Base-by-base conservation (phyloP, 30 jellyfish, hydroid and myxozoan genomes). In the Mastigias papua region DNA sequence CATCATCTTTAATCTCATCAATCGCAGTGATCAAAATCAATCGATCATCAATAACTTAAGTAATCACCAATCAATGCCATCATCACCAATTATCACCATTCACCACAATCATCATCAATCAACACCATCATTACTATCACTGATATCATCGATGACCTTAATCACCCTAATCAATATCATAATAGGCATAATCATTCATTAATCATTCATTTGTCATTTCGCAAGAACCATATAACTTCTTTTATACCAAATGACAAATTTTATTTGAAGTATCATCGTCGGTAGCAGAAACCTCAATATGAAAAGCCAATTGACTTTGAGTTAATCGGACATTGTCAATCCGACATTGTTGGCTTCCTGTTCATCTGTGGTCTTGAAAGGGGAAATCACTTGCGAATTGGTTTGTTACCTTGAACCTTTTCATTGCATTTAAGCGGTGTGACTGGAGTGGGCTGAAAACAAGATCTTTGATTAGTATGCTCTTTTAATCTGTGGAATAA, bases 101-200 rank as follows among this genome's bases (percentile, higher is more conserved):
- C 70, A 58, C 21, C 70, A 58, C 21, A 23, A 58, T 58, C 26
- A 58, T 58, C 70, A 58, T 58, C 70, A 58, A n/a, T 58, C 70
- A 58, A 8, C 70, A 58, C 4, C 26, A 58, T n/a, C 70, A 58
- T 58, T 28, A 58, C 21, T 28, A 58, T 58, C 70, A 58, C 21
- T n/a, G 21, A 8, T 28, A 58, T 58, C 70, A 58, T 58, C 70
- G 21, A 58, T 58, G 28, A 58, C 26, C 70, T 8, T 58, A 9
- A 58, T 58, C 70, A 58, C 29, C 26, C 11, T 58, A 23, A 58
- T 58, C 70, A 58, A 8, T 28, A 58, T 58, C 26, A 58, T 58
- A 23, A 58, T 58, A 23, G 21, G 26, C 70, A 58, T 58, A 9
- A 58, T 46, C 60, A 46, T 46, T n/a, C n/a, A n/a, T n/a, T n/a